Base-by-base conservation (phyloP, 2,113 vertebrate species). In the Dicaeum eximium region DNA sequence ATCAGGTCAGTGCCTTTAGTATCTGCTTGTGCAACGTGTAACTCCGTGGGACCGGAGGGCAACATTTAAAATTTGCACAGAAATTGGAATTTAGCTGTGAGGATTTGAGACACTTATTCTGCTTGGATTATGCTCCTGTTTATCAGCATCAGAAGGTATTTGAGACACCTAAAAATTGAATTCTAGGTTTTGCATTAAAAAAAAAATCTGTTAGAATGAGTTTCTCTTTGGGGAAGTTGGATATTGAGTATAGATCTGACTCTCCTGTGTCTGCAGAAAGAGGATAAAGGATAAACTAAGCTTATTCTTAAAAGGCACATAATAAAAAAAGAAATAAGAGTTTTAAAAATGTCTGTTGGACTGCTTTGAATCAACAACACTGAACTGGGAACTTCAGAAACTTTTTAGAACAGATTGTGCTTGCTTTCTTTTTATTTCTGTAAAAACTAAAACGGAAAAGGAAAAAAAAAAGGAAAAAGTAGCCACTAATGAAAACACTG, bases 41-140 rank as follows among this genome's bases (percentile, higher is more conserved):
- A 50, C 74, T 92, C 91, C 87, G 47, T 18, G 90, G 88, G 82
- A 71, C 77, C 35, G 67, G 74, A 86, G 80, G 86, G 90, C 82
- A 84, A 35, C 35, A 1, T 73, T 53, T 27, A 65, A 91, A 94
- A 96, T 96, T 96, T 97, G 96, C 96, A 97, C 92, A 97, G 95
- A 97, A 97, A 97, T 97, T 95, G 95, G 95, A 96, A 86, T 94
- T 92, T 81, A 94, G 88, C 93, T 92, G 48, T 33, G 51, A 93
- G 95, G 95, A 93, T 96, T 94, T 75, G 60, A 90, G 86, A 50
- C 53, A 31, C 65, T 97, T 95, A 71, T 57, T 97, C 90, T 96
- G 40, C 86, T 90, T 75, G 94, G 95, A 95, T 97, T 97, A 96
- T 93, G 72, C 75, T 92, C 53, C 88, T 93, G 82, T 96, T 97